Base-by-base conservation (phyloP, 2,888 invertebrate species). In the Eretmocerus hayati region DNA sequence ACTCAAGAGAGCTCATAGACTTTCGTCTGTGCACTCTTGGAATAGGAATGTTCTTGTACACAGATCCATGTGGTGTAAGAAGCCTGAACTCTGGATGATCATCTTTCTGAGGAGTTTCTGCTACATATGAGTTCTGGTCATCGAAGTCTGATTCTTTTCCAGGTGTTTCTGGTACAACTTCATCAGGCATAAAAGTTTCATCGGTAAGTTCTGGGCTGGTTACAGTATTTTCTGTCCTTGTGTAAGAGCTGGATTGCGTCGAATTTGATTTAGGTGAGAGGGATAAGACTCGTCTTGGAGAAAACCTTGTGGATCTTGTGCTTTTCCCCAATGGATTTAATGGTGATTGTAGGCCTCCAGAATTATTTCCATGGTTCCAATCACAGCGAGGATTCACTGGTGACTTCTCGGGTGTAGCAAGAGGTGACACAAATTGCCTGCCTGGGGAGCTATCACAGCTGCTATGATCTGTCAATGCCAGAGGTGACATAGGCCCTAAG, bases 401-500 rank as follows among this genome's bases (percentile, higher is more conserved):
- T 4, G 58, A 59, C 26, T 54, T 59, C 20, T 61, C 59, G 3
- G 62, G 62, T n/a, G 61, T 61, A 4, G 48, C 56, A 5, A 62
- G 40, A 2, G 67, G 62, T 11, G 66, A 67, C 6, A 58, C 42
- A 36, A 58, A 62, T 4, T 57, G 53, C 40, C 61, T 56, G 8
- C 58, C 62, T 4, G 66, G 60, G 1, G 66, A 65, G 55, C 62
- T 65, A 15, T 53, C 55, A 31, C 45, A 46, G 13, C 55, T 52
- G n/a, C 62, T 62, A 2, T 43, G 53, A 33, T 66, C 65, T 5
- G 63, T 64, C 3, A 59, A 32, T 4, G 59, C 59, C 4, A 69
- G 42, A 0, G 68, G 67, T 5, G 68, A 68, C 63, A 69, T 66
- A 2, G 64, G 66, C 3, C 66, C 64, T n/a, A 69, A 54, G 42